Conservation (phyloP, 2,113 vertebrate genomes). For the Osmerus mordax region DNA sequence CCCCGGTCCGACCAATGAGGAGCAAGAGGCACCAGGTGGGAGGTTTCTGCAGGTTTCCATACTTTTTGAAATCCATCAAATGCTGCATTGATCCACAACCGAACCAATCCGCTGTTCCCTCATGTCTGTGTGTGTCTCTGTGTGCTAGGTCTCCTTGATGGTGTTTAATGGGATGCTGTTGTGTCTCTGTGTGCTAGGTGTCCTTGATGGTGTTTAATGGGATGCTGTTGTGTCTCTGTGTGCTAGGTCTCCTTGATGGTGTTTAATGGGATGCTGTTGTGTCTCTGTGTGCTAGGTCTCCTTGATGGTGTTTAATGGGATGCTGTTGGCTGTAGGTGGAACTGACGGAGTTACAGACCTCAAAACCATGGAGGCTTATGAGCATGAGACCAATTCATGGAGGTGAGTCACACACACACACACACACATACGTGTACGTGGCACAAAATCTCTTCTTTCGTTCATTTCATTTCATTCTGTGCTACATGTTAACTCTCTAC, state of each 20-base stretch:
- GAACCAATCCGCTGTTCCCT: too few species aligned
- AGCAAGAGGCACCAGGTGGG: slow-evolving; percentile 35
- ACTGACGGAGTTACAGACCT: slow-evolving; percentile 44
- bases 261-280: slow-evolving; percentile 29
- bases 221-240: slow-evolving; percentile 25
- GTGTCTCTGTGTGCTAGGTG: slow-evolving; percentile 26
- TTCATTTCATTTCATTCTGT: too few species aligned
- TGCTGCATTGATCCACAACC: too few species aligned
- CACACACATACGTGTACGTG: not conserved
- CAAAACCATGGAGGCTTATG: slow-evolving; percentile 49
- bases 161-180: slow-evolving; percentile 40
- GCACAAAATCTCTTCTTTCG: too few species aligned
- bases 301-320: slow-evolving; percentile 35
- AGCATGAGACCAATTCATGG: slow-evolving; percentile 47
- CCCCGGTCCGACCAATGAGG: slow-evolving; percentile 38
- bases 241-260: slow-evolving; percentile 40
- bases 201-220: slow-evolving; percentile 39
- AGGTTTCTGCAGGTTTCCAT: not conserved
- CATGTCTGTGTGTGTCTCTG: slow-evolving; percentile 1
- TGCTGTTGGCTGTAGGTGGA: slow-evolving; percentile 46
- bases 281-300: slow-evolving; percentile 31
- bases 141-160: slow-evolving; percentile 37
- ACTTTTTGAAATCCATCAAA: too few species aligned
- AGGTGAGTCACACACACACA: slow-evolving; percentile 32
- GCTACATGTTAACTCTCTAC: too few species aligned